Percentiles rank a stretch among this genome's conserved stretches.
Conservation (phyloP, 2,797 vertebrate species). For the Rallus crepitans region DNA sequence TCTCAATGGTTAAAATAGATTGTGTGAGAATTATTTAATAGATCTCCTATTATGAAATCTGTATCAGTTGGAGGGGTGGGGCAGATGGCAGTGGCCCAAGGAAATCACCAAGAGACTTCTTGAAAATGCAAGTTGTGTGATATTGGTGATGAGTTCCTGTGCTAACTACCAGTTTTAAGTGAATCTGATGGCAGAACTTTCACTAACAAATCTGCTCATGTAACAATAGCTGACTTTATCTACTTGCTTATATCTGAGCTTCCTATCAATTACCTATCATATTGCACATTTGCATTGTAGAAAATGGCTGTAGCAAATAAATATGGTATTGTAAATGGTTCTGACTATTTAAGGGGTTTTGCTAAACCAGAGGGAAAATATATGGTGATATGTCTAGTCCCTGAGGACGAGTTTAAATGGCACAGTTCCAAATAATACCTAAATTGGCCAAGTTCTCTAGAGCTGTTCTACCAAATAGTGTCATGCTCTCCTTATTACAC, state of each 20-base stretch:
- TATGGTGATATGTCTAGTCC: background rate
- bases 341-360: background rate
- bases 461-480: background rate
- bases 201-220: background rate
- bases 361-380: background rate
- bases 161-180: background rate
- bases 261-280: background rate
- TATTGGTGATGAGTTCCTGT: background rate
- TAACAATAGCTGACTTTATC: background rate
- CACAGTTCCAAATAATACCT: background rate
- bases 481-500: background rate
- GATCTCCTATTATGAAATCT: background rate
- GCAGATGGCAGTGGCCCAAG: background rate
- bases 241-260: background rate
- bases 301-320: background rate
- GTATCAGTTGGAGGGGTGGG: background rate
- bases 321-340: rapidly evolving
- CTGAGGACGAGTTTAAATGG: background rate
- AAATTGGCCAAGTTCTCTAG: background rate
- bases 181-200: background rate
- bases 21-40: background rate
- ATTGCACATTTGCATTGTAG: background rate
- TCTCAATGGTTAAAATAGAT: background rate
- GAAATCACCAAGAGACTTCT: background rate
- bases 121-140: background rate